These are phyloP conservation scores for Proterorhinus semilunaris DNA, from an alignment of 2,113 vertebrate species.

Conservation along the genomic window DNA sequence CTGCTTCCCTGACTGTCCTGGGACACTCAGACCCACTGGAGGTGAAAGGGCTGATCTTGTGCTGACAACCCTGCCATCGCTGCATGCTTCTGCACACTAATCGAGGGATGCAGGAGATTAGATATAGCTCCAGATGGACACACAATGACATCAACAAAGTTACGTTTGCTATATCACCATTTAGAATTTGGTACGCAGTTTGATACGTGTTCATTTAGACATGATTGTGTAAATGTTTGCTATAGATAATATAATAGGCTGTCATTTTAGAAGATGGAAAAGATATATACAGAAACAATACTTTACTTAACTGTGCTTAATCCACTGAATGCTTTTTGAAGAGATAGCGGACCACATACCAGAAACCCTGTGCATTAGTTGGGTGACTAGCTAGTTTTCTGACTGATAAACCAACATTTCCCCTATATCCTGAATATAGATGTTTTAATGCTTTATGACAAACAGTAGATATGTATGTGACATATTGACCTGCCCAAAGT, in stretches of 20 bases:
- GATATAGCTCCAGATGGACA: too few species aligned
- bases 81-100: constrained; percentile 12
- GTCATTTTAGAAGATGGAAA: neutral
- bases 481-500: constrained; percentile 4
- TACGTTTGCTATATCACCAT: too few species aligned
- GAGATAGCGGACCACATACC: too few species aligned
- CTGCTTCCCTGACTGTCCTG: constrained; percentile 10
- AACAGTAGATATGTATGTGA: neutral
- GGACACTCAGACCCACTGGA: neutral
- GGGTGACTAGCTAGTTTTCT: neutral
- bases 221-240: neutral
- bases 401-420: neutral
- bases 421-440: neutral
- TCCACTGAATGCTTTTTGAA: too few species aligned
- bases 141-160: too few species aligned
- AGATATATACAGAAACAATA: too few species aligned
- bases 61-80: constrained; percentile 21
- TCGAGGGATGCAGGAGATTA: constrained; percentile 26
- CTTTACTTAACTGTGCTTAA: too few species aligned
- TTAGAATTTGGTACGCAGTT: neutral
- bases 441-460: constrained; percentile 5
- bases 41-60: constrained; percentile 24
- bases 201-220: neutral
- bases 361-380: too few species aligned
- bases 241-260: neutral